These are phyloP conservation scores for Remorina albescens DNA, from an alignment of 2,797 vertebrate genomes.

Conservation along the genomic window DNA sequence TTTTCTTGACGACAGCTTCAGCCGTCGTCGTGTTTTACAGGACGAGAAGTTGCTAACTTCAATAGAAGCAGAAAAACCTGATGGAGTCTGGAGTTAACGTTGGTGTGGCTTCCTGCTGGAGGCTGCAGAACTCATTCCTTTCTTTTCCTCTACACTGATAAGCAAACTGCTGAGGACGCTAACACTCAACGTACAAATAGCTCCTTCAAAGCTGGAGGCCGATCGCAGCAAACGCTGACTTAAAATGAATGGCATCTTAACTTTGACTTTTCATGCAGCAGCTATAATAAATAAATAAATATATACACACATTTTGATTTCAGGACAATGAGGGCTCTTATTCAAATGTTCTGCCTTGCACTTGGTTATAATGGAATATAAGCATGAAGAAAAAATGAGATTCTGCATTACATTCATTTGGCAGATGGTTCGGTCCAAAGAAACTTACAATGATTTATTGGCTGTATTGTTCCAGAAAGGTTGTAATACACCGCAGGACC, in stretches of 20 bases:
- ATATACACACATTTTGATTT: not conserved
- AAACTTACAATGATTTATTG: conserved; percentile 17
- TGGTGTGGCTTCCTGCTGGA: no score
- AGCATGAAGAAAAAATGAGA: conserved; percentile 20
- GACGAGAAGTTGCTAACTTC: no score
- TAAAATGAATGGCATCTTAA: not conserved
- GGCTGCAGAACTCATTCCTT: no score
- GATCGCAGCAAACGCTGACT: not conserved
- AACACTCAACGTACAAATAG: no score
- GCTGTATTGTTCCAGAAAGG: conserved; percentile 25
- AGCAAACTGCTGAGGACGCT: no score
- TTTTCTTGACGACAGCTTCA: no score
- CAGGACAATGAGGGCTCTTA: no score
- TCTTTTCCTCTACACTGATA: no score
- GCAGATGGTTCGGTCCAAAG: conserved; percentile 6
- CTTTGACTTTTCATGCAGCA: not conserved
- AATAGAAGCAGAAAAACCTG: no score
- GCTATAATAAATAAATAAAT: not conserved
- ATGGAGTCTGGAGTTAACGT: no score
- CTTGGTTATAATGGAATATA: conserved; percentile 35
- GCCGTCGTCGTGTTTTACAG: no score
- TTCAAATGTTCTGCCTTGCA: conserved; percentile 1
- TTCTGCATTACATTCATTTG: conserved; percentile 14
- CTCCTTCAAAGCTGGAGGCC: not conserved
- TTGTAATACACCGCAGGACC: conserved; percentile 2